Evolutionary conservation across 2,888 invertebrate species (phyloP), one percentile per base, ranked within the genome.

Genomic region (Agriotes lineatus): DNA sequence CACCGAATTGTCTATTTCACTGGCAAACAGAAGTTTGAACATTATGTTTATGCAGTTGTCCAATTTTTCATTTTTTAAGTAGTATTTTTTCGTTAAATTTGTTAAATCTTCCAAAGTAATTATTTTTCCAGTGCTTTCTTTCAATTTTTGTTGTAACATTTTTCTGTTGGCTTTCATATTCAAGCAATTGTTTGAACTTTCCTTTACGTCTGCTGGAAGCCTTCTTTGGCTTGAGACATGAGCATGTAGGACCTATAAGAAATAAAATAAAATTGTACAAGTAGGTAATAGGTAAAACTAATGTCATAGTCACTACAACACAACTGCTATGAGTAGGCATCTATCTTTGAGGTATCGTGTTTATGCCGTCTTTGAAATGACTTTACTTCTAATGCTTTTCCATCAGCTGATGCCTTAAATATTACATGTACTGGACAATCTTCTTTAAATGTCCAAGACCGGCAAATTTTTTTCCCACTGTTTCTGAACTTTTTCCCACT

Each of bases 371-470:
- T 39, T 39, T 39, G 39, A 39, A 39, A 6, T 16, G 39, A 39
- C 39, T 12, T 39, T 39, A 39, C 39, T 39, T 39, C 14, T 39
- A 39, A 16, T 39, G 14, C 14, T 39, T 39, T 39, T 39, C 14
- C 39, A 39, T 39, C 39, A 39, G 39, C 10, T 16, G 39, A 39
- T 39, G 39, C 39, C 39, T 39, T 39, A 16, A 39, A 39, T 6
- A 12, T 39, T 39, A 39, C 39, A 39, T 39, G 39, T 39, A 14
- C 39, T 39, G 12, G 39, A 14, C 39, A 39, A 39, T 39, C 39
- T 39, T 39, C 39, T 39, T 39, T 39, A 39, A 39, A 39, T 39
- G 39, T 39, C 39, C 39, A 39, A 39, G 39, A 39, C 39, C 14
- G 12, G 14, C 39, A 14, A 2, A 39, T 35, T 6, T 35, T 35